phyloP scores from a whole-genome alignment of 1,140 invertebrate genomes.

The Apis mellifera region Amel_HAv3.1 CM009931.2:21655001-21655500 shows the following conservation, averaged over 20 bases:
- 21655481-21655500: not conserved
- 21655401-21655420: not conserved
- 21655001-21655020: slow-evolving; percentile 13
- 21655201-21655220: slow-evolving; percentile 18
- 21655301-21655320: too few species aligned
- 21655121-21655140: not conserved
- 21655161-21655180: not conserved
- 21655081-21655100: slow-evolving; percentile 18
- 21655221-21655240: not conserved
- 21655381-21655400: not conserved
- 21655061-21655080: slow-evolving; percentile 44
- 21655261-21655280: not conserved
- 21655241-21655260: not conserved
- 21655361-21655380: not conserved
- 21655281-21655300: too few species aligned
- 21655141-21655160: not conserved
- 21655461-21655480: slow-evolving; percentile 8
- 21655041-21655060: not conserved
- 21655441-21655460: not conserved
- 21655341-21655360: not conserved
- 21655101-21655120: slow-evolving; percentile 29
- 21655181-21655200: not conserved
- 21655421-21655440: not conserved
- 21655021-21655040: slow-evolving; percentile 59
- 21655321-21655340: not conserved